Conservation (phyloP, 2,888 invertebrate genomes). For the Cheilosia pagana region DNA sequence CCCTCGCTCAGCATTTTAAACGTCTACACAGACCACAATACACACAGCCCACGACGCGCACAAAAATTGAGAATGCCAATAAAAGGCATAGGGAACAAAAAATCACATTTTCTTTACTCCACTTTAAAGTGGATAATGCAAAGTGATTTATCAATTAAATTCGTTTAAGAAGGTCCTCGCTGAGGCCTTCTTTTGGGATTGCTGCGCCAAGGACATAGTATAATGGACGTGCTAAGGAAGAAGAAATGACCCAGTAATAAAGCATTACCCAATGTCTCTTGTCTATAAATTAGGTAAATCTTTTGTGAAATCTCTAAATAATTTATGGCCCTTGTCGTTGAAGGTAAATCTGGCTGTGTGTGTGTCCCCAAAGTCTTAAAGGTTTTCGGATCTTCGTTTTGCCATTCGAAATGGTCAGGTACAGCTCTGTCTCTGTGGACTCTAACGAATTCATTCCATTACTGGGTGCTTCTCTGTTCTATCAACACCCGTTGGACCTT, state of each 20-base stretch:
- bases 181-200: conserved; percentile 18
- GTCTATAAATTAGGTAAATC: conserved; percentile 72
- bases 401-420: conserved; percentile 2
- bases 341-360: conserved; percentile 27
- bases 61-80: conserved; percentile 20
- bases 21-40: not conserved
- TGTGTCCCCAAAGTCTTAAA: conserved; percentile 39
- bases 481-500: conserved; percentile 23
- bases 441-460: conserved; percentile 63
- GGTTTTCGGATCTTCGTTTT: conserved; percentile 36
- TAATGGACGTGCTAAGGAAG: conserved; percentile 48
- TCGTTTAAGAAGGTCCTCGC: conserved; percentile 1
- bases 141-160: conserved; percentile 71
- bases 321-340: conserved; percentile 56
- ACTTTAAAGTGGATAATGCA: conserved; percentile 65
- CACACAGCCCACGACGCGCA: conserved; percentile 7
- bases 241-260: conserved; percentile 49
- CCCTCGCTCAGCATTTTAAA: not conserved
- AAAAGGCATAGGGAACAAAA: not conserved
- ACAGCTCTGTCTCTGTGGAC: conserved; percentile 11
- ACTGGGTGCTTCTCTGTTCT: conserved; percentile 15
- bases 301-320: conserved; percentile 60
- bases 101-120: conserved; percentile 14
- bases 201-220: conserved; percentile 34
- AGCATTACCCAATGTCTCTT: conserved; percentile 45